Evolutionary conservation across 2,888 invertebrate species (phyloP), one percentile per base, ranked within the genome.

Genomic region (Taphrorychus bicolor): DNA sequence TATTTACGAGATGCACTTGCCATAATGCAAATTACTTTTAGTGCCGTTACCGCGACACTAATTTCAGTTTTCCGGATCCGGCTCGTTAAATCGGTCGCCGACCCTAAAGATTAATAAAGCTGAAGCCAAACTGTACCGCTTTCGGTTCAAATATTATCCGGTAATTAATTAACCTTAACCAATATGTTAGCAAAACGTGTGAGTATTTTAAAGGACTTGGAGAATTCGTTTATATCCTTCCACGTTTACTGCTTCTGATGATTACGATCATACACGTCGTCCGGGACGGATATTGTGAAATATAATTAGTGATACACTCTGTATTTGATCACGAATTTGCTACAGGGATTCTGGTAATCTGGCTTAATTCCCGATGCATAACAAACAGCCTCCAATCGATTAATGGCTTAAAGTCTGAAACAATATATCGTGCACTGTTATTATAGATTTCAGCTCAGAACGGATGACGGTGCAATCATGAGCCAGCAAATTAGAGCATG

Each of bases 21-120:
- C 66, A 66, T 61, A 66, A 57, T 61, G 60, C 66, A 66, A 66
- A 66, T 66, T 66, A 66, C 61, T 66, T 56, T 61, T 66, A 66
- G 40, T 61, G 51, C 66, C 51, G 40, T 45, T 49, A 61, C 66
- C 60, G 61, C 66, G 61, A 53, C 61, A 61, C 66, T 57, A 66
- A 66, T 51, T 57, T 56, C 45, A 61, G 66, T 66, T 61, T 66
- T 57, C 66, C 52, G 58, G 66, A 66, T 66, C 57, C 57, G 66
- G 61, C 66, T 66, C 66, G 66, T 66, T 66, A 61, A 61, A 66
- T 61, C 52, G 53, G 58, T 64, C 51, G 64, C 32, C 58, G 58
- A 45, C 64, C 32, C 58, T 19, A 45, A 58, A 21, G 64, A 59
- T 56, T 52, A 64, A 64, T 64, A 64, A 64, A 45, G 64, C 64